phyloP scores from a whole-genome alignment of 1,140 invertebrate genomes.

The Gryllus bimaculatus region DNA sequence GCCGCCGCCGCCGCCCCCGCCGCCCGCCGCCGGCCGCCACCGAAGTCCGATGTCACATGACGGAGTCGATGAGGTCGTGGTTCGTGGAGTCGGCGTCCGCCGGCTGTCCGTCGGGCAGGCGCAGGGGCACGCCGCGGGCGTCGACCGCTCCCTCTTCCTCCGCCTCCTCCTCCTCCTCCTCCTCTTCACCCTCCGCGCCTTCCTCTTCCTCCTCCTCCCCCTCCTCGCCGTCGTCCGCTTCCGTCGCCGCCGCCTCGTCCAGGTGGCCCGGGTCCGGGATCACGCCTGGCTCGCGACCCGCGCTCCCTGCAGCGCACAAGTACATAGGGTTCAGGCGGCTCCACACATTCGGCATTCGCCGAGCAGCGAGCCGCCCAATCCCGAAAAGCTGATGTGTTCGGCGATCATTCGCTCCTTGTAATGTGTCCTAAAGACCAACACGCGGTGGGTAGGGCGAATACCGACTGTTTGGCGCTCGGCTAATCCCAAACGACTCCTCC shows the following conservation, averaged over 20 bases:
- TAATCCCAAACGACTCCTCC: too few species aligned
- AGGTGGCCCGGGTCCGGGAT: constrained; percentile 17
- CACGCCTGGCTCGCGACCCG: constrained; percentile 17
- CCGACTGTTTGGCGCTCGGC: too few species aligned
- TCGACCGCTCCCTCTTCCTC: neutral
- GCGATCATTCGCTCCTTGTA: too few species aligned
- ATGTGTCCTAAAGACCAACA: too few species aligned
- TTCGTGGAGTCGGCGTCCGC: constrained; percentile 34
- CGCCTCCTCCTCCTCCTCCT: neutral
- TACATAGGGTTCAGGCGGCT: neutral
- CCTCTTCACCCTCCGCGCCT: neutral
- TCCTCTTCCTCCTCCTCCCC: neutral
- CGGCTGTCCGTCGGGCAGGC: constrained; percentile 16
- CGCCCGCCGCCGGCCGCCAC: constrained; percentile 26
- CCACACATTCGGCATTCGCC: too few species aligned
- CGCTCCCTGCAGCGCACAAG: neutral
- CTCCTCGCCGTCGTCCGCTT: neutral
- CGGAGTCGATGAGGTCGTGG: constrained; percentile 44
- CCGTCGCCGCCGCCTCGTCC: neutral
- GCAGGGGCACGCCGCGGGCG: neutral
- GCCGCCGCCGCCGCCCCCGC: constrained; percentile 28
- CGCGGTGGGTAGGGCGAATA: too few species aligned
- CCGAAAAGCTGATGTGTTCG: too few species aligned
- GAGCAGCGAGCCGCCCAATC: too few species aligned
- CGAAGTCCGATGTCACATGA: constrained; percentile 50